Evolutionary conservation across 2,113 vertebrate genomes (phyloP).

Genomic region (Eulemur rufifrons): DNA sequence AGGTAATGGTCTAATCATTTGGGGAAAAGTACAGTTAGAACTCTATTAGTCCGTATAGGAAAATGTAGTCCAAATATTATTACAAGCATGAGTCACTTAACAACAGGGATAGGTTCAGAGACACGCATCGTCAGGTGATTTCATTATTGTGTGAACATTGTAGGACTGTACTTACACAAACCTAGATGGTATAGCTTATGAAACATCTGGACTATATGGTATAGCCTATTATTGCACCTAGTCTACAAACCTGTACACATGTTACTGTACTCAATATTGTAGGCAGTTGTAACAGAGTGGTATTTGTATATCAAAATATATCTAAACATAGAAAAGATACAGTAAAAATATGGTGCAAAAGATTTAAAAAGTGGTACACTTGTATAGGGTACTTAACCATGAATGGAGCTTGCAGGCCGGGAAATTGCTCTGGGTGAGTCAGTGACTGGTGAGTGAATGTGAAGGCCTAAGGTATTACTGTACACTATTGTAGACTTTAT

Average conservation of each 20-base stretch:
- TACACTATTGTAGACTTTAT: neutral
- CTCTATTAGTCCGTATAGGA: neutral
- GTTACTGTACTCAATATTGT: neutral
- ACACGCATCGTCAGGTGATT: neutral
- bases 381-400: neutral
- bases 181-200: neutral
- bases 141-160: neutral
- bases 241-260: neutral
- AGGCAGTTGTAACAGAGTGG: neutral
- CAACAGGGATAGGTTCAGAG: neutral
- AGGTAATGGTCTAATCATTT: neutral
- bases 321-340: neutral
- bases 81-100: neutral
- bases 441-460: neutral
- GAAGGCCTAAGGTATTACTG: neutral
- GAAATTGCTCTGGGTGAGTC: neutral
- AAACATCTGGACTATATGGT: neutral
- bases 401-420: neutral
- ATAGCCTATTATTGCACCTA: neutral
- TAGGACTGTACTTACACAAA: neutral
- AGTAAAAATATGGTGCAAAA: neutral
- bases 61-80: neutral
- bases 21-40: neutral
- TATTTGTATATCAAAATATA: neutral
- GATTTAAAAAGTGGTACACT: neutral